Conservation (phyloP, 2,797 vertebrate species). For the Hypotaenidia okinawae region DNA sequence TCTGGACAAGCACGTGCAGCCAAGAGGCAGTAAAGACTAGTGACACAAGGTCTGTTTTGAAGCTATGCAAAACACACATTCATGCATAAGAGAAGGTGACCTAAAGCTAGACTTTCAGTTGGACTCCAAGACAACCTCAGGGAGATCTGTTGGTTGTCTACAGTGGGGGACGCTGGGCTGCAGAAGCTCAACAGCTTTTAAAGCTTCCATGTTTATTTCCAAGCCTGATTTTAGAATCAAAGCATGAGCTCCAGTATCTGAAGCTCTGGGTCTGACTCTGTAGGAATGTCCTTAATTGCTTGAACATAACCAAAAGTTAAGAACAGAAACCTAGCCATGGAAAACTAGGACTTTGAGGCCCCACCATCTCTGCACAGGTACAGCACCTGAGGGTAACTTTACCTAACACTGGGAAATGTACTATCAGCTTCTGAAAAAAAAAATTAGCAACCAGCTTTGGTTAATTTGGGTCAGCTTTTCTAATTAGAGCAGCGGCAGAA, state of each 20-base stretch:
- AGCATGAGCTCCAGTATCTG: background rate
- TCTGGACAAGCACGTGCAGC: background rate
- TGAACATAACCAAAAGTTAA: background rate
- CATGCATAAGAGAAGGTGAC: background rate
- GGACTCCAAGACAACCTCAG: background rate
- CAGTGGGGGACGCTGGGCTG: background rate
- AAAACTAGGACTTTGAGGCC: background rate
- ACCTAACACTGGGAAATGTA: background rate
- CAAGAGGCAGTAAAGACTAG: background rate
- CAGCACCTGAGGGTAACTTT: background rate
- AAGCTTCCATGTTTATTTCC: background rate
- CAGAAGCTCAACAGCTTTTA: background rate
- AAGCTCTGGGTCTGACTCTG: background rate
- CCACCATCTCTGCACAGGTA: background rate
- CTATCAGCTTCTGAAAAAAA: conserved; percentile 22
- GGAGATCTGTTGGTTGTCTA: background rate
- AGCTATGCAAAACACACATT: background rate
- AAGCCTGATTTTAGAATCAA: background rate
- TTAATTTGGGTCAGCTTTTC: conserved; percentile 44
- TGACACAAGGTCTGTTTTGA: background rate
- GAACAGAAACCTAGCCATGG: background rate
- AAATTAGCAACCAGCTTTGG: background rate
- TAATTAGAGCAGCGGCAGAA: background rate
- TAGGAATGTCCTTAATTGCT: background rate
- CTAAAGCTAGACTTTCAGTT: background rate